Conservation (phyloP, 2,113 vertebrate genomes). For the Origma solitaria region DNA sequence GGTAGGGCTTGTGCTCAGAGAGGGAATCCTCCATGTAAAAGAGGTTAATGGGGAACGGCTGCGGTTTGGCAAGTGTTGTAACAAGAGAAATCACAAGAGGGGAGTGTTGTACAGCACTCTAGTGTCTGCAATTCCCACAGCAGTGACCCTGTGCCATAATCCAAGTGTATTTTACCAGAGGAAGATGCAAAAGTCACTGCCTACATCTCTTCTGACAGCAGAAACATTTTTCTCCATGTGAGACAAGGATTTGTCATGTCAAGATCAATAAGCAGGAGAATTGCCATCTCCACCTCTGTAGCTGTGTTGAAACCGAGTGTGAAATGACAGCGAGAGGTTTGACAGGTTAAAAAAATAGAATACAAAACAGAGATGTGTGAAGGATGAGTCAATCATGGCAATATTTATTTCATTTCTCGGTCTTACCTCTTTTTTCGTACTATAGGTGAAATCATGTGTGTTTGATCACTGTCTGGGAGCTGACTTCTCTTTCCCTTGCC, state of each 20-base stretch:
- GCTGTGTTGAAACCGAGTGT: not conserved
- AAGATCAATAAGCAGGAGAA: not conserved
- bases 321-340: not conserved
- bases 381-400: not conserved
- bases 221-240: not conserved
- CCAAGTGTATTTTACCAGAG: not conserved
- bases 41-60: not conserved
- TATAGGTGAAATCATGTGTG: not conserved
- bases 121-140: not conserved
- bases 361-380: not conserved
- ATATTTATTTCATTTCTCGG: not conserved
- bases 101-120: constrained; percentile 69
- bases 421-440: not conserved
- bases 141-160: not conserved
- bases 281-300: not conserved
- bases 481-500: not conserved
- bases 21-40: not conserved
- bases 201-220: not conserved
- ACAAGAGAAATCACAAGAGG: constrained; percentile 72
- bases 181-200: not conserved
- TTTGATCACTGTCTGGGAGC: not conserved
- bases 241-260: not conserved
- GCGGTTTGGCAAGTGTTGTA: not conserved
- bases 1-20: not conserved
- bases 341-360: not conserved